Base-by-base conservation (phyloP, 2,113 vertebrate species). In the Rhea americana region DNA sequence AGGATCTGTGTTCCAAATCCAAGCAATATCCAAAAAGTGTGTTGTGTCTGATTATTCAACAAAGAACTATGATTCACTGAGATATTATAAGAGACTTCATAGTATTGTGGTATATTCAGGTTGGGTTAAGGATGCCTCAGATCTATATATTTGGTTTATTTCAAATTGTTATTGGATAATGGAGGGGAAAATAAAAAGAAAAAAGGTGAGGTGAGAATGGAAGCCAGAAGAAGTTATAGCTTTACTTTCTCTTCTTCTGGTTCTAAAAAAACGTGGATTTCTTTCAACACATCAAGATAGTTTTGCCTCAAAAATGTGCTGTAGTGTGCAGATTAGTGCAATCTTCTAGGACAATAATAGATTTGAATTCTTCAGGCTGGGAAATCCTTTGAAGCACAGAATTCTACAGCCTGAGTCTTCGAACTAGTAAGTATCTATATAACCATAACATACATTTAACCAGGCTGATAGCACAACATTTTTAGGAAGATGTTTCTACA, bases 181-280 rank as follows among this genome's bases (percentile, higher is more conserved):
- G 45, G 9, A 66, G 3, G 13, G 53, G 53, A 35, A 35, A 35
- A 35, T 35, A 35, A 35, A 28, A 56, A 56, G 16, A 51, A 12
- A 51, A 51, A 41, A 67, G 41, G 45, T 32, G 11, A 6, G 0
- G 1, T 56, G 37, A 39, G 9, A 72, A 43, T 5, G 7, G 0
- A 4, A 72, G 1, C 17, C 37, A 56, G 17, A 90, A 56, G 30
- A 3, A 43, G 3, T 50, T 5, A 35, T 14, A 35, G 15, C 28
- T 62, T 71, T 58, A 4, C 12, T 75, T 70, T 70, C 48, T 17
- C 2, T 62, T 41, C 43, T 67, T 75, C 26, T 37, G 47, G 10
- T 68, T 74, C 48, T 47, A 37, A 58, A 71, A 71, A 65, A 43
- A 50, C 13, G 28, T 37, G 43, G 50, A 48, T 43, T 63, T 5